Conservation (phyloP, 1,140 invertebrate species). For the Eumeta japonica region DNA sequence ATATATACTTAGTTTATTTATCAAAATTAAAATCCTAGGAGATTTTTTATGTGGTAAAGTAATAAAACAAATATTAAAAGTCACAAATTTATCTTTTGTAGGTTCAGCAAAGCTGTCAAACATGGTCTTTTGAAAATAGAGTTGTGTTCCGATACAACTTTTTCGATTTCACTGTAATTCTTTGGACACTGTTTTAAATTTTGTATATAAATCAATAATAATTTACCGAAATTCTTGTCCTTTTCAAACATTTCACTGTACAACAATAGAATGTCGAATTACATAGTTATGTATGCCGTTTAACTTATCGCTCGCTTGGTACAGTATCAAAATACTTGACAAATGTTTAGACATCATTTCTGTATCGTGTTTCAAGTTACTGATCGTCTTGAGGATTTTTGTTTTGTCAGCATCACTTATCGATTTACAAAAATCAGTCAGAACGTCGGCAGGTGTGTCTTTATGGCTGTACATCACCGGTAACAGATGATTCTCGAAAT, state of each 20-base stretch:
- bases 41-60: too few relatives aligned
- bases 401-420: conserved; percentile 13
- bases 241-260: conserved; percentile 8
- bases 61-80: too few relatives aligned
- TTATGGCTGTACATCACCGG: too few relatives aligned
- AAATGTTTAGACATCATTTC: conserved; percentile 23
- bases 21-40: too few relatives aligned
- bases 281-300: conserved; percentile 21
- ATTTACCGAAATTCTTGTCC: conserved; percentile 28
- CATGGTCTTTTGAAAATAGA: conserved; percentile 27
- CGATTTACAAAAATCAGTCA: conserved; percentile 20
- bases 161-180: conserved; percentile 9
- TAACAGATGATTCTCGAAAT: too few relatives aligned
- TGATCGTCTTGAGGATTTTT: conserved; percentile 16
- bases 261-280: conserved; percentile 12
- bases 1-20: too few relatives aligned
- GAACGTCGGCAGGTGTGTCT: too few relatives aligned
- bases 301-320: conserved; percentile 23
- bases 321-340: conserved; percentile 18
- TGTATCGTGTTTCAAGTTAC: conserved; percentile 12
- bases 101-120: too few relatives aligned
- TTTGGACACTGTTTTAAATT: conserved; percentile 9
- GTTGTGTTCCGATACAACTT: conserved; percentile 19
- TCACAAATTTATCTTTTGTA: too few relatives aligned
- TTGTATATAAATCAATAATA: conserved; percentile 25